Base-by-base conservation (phyloP, 2,888 invertebrate species). In the Myopa testacea region DNA sequence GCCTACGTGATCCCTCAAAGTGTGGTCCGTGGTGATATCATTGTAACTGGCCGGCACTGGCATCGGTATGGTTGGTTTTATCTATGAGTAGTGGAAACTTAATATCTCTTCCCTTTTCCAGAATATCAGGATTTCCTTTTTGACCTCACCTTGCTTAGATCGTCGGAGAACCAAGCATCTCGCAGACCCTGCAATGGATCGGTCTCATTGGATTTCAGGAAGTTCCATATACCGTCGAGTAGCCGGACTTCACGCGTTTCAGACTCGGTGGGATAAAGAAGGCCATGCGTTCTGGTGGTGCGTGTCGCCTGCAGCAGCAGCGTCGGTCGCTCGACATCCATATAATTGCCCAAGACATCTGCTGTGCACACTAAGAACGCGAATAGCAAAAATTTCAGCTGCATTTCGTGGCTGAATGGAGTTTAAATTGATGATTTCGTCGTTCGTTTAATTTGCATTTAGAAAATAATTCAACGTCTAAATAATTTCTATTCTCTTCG, bases 21-120 rank as follows among this genome's bases (percentile, higher is more conserved):
- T 90, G 26, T 90, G 91, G 75, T 96, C 94, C 72, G 95, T 93
- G 0, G 96, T 96, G 16, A 99, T 92, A 88, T 99, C 99, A 87
- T 98, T 98, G 91, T 95, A 99, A 75, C 98, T 98, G 0, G 96
- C 93, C 0, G 98, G 98, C 7, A 99, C 98, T 6, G 98, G 98
- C 97, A 99, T 98, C 34, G 93, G 91, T 63, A 95, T 93, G 0
- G 94, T 93, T 52, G 92, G 88, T 79, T 92, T 92, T 16, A 81
- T 67, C 83, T 83, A 63, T 38, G 4, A 45, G 7, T 6, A 4
- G 14, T 8, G 38, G 1, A 37, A 37, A 38, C 34, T 45, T 45
- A 45, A 26, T 26, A 2, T 26, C 26, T 26, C 26, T 26, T 26
- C 26, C 26, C 26, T 45, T 45, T 45, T 45, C 3, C 10, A 8